Evolutionary conservation across 2,113 vertebrate species (phyloP).

Genomic region (Mirounga angustirostris): DNA sequence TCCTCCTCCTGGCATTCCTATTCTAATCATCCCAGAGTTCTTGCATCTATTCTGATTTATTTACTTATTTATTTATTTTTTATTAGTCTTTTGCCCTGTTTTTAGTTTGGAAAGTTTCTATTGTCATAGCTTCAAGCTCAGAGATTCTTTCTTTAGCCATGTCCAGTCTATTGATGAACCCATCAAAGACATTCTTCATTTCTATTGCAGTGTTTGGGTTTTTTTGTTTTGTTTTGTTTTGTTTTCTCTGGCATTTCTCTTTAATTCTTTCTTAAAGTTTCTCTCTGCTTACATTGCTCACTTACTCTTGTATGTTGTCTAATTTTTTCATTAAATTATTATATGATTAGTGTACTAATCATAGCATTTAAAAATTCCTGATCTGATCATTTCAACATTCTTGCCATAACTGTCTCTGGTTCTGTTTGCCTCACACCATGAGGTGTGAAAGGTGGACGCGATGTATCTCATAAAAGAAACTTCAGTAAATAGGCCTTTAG

Average conservation of each 20-base stretch:
- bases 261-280: background rate
- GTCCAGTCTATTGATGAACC: background rate
- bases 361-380: background rate
- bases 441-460: background rate
- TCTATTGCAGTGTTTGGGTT: background rate
- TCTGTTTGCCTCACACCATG: background rate
- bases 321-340: background rate
- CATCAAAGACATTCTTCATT: background rate
- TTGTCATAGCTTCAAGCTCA: background rate
- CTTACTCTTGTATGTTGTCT: background rate
- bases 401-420: background rate
- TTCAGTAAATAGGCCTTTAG: accelerated
- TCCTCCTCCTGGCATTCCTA: background rate
- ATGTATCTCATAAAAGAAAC: background rate
- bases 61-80: background rate
- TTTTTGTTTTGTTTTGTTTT: background rate
- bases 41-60: background rate
- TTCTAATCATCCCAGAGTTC: background rate
- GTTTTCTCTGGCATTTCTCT: background rate
- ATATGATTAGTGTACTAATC: background rate
- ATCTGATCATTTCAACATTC: background rate
- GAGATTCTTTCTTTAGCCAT: background rate
- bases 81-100: background rate
- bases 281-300: background rate
- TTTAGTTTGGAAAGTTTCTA: background rate